Evolutionary conservation across 2,113 vertebrate species (phyloP).

Genomic region (Paraplagusia blochii): DNA sequence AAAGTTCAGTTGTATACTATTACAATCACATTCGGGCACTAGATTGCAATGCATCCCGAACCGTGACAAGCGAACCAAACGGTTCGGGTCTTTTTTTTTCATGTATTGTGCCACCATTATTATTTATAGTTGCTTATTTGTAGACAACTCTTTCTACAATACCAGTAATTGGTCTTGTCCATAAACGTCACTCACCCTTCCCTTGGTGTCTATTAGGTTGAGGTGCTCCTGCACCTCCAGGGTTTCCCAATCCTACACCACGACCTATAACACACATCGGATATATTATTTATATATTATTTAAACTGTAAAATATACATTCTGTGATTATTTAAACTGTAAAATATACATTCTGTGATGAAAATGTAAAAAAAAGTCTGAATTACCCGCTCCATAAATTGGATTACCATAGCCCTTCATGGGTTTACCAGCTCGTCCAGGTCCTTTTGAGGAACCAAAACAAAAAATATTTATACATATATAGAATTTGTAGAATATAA

Average conservation of each 20-base stretch:
- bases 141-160: no score
- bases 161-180: no score
- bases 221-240: slow-evolving; percentile 46
- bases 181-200: slow-evolving; percentile 28
- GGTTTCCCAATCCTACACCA: slow-evolving; percentile 35
- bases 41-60: no score
- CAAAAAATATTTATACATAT: background rate
- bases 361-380: background rate
- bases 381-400: slow-evolving; percentile 51
- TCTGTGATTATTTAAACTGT: no score
- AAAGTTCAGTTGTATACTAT: no score
- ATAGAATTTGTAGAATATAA: background rate
- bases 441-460: slow-evolving; percentile 38
- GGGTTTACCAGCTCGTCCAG: slow-evolving; percentile 41
- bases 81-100: no score
- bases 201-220: slow-evolving; percentile 49
- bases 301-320: background rate
- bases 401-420: slow-evolving; percentile 59
- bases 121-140: no score
- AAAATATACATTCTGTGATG: no score
- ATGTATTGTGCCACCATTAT: no score
- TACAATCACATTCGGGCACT: no score
- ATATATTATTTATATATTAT: no score
- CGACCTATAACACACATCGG: slow-evolving; percentile 12
- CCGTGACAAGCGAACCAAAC: no score